Evolutionary conservation across 2,113 vertebrate genomes (phyloP), one percentile per base, ranked within the genome.

Genomic region (Planiliza haematocheilus): DNA sequence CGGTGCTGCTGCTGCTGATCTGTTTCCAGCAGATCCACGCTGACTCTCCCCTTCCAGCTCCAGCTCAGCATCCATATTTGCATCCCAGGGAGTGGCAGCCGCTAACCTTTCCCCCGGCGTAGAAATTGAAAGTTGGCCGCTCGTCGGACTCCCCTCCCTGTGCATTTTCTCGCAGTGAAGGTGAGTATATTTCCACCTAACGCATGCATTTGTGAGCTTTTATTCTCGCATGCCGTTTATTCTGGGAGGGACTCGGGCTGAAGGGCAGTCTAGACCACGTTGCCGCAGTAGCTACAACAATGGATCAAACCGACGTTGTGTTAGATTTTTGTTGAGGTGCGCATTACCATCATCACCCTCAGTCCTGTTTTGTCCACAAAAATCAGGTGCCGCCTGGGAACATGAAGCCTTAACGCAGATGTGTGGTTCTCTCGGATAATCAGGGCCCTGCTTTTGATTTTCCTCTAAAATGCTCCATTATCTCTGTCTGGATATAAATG

Each of bases 51-150:
- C 70, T 76, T 76, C 68, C 74, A 66, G 34, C 62, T 71, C 53
- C 63, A 46, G 68, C 86, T 76, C 86, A 92, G 86, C 88, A 91
- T 91, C 90, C 88, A 89, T 89, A 87, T 89, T 89, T 86, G 90
- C 90, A 89, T 91, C 90, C 85, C 90, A 88, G 91, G 91, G 91
- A 90, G 90, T 90, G 91, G 91, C 90, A 84, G 7, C 80, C 61
- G 14, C 74, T 36, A 51, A 57, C 60, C 11, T 42, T 37, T 18
- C 65, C 42, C 57, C 34, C 34, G 70, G 69, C n/a, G 7, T n/a
- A 69, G 70, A 34, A 60, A 72, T 21, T 30, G 24, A 66, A 81
- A 82, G 77, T 84, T 77, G 38, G 14, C 70, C 63, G 64, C 13
- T 12, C 14, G 24, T 62, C 24, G 65, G 70, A 78, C 72, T 3